These are phyloP conservation scores for Sinopyrophorus schimmeli DNA, from an alignment of 2,888 invertebrate genomes.

Conservation along the genomic window DNA sequence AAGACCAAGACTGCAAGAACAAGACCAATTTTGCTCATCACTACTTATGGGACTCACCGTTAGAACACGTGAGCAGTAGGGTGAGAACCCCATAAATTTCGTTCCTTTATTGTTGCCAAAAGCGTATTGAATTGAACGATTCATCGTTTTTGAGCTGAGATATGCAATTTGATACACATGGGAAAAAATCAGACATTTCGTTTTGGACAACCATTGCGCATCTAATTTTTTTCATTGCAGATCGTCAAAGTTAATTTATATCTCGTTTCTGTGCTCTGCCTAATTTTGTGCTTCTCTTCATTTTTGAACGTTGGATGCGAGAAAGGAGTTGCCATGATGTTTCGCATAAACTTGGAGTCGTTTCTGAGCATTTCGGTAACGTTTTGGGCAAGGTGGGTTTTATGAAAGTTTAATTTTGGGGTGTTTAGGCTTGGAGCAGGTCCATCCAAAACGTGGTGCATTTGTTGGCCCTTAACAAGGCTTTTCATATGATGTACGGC, in stretches of 20 bases:
- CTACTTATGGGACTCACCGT: no score
- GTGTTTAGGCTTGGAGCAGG: constrained; percentile 31
- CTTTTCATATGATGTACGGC: constrained; percentile 31
- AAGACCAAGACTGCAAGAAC: no score
- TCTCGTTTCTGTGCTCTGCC: neutral
- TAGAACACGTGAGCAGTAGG: no score
- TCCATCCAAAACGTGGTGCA: constrained; percentile 20
- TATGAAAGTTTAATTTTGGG: neutral
- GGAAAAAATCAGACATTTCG: no score
- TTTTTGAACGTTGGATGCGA: constrained; percentile 4
- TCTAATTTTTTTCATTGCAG: constrained; percentile 5
- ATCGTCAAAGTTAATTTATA: constrained; percentile 8
- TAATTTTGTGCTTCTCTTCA: neutral
- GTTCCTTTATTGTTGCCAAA: no score
- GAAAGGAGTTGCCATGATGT: constrained; percentile 7
- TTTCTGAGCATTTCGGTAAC: constrained; percentile 15
- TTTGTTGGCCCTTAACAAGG: constrained; percentile 23
- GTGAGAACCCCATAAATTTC: no score
- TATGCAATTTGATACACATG: no score
- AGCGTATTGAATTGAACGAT: no score
- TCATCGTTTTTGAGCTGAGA: no score
- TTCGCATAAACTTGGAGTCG: constrained; percentile 3
- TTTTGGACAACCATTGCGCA: no score
- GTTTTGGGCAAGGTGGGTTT: no score
- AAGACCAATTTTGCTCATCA: no score